Evolutionary conservation across 2,113 vertebrate genomes (phyloP).

Genomic region (Burhinus oedicnemus): DNA sequence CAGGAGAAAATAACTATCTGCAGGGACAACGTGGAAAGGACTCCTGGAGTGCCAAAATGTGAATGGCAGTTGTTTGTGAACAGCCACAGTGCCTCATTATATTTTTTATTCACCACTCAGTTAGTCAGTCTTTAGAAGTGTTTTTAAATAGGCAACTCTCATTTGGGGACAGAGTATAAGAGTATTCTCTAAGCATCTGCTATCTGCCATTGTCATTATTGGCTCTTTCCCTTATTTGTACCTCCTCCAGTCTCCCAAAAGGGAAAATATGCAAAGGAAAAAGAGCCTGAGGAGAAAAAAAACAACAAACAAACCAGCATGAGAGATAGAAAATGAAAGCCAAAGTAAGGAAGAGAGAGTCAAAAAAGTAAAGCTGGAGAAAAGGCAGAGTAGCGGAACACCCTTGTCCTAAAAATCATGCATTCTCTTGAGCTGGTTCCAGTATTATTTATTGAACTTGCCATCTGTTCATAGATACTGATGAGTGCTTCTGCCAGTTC

Average conservation of each 20-base stretch:
- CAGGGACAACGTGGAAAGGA: neutral
- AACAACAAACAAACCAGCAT: neutral
- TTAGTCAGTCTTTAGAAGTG: neutral
- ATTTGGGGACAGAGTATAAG: neutral
- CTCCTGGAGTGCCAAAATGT: neutral
- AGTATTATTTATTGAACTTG: slow-evolving; percentile 1
- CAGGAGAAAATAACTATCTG: neutral
- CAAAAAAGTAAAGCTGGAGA: neutral
- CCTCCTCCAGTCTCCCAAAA: neutral
- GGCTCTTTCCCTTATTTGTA: neutral
- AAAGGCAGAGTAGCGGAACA: neutral
- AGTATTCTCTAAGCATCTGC: neutral
- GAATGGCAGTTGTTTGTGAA: neutral
- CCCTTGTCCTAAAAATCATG: neutral
- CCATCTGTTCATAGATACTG: neutral
- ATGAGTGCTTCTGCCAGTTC: neutral
- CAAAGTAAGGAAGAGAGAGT: neutral
- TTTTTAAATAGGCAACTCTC: neutral
- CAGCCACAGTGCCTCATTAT: neutral
- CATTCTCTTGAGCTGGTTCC: neutral
- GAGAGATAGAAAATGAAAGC: neutral
- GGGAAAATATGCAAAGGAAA: neutral
- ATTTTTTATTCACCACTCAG: neutral
- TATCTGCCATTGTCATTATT: neutral
- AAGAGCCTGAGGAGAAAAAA: neutral